Conservation (phyloP, 2,113 vertebrate genomes). For the Dasyurus viverrinus region DNA sequence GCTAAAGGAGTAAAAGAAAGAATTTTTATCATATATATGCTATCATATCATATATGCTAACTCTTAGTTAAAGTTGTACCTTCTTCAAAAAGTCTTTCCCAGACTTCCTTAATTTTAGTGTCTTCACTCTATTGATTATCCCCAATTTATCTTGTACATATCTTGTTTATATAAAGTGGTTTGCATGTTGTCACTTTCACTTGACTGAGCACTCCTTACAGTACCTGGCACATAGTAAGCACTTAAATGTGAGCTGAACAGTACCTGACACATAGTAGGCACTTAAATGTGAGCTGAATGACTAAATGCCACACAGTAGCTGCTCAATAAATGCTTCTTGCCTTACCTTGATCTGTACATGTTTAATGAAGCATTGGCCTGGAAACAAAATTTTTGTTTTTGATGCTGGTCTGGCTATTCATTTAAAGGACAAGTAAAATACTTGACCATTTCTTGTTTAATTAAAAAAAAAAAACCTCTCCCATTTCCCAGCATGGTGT, state of each 20-base stretch:
- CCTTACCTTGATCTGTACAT: neutral
- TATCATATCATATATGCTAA: too few species aligned
- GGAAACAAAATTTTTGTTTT: neutral
- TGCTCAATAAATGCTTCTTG: neutral
- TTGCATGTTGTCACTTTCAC: neutral
- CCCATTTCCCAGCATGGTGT: neutral
- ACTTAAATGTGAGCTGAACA: neutral
- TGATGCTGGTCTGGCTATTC: neutral
- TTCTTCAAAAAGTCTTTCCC: neutral
- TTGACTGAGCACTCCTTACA: neutral
- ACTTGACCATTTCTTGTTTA: neutral
- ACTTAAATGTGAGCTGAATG: neutral
- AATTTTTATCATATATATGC: neutral
- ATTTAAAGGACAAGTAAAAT: neutral
- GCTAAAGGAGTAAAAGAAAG: constrained; percentile 6
- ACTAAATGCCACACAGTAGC: neutral
- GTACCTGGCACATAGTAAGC: neutral
- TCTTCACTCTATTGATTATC: neutral
- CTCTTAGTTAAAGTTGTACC: neutral
- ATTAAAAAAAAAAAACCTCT: neutral
- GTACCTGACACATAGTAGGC: neutral
- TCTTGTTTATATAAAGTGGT: neutral
- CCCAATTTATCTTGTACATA: neutral
- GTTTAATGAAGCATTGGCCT: neutral
- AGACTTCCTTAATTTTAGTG: neutral